Evolutionary conservation across 2,113 vertebrate genomes (phyloP).

Genomic region (Anguilla japonica): DNA sequence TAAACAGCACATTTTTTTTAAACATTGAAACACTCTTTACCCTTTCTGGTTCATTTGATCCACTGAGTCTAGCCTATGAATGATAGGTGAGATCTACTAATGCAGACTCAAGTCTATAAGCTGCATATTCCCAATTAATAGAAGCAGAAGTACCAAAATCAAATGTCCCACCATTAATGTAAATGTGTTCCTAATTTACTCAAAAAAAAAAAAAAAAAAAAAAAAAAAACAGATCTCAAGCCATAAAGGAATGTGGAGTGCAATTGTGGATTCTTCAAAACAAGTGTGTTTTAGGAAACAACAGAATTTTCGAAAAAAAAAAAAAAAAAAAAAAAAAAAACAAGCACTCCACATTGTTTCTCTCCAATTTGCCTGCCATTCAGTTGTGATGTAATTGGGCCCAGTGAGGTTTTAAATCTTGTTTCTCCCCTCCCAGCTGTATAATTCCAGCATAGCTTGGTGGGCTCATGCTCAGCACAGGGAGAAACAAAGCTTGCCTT

Average conservation of each 20-base stretch:
- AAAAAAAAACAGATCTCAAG: too few relatives aligned
- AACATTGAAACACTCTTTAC: too few relatives aligned
- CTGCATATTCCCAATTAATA: background rate
- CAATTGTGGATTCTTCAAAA: too few relatives aligned
- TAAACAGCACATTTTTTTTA: too few relatives aligned
- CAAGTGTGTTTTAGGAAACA: background rate
- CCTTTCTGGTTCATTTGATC: too few relatives aligned
- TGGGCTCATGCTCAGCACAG: background rate
- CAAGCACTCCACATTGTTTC: background rate
- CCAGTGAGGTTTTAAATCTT: slow-evolving; percentile 41
- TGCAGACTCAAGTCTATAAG: background rate
- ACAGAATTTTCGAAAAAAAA: too few relatives aligned
- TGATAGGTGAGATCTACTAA: background rate
- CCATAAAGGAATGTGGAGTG: background rate
- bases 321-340: background rate
- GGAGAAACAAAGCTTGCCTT: background rate
- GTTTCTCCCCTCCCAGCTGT: slow-evolving; percentile 46
- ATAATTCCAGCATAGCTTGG: slow-evolving; percentile 6
- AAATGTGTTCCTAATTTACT: background rate
- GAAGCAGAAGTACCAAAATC: background rate
- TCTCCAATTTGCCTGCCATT: background rate
- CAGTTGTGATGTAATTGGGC: slow-evolving; percentile 52
- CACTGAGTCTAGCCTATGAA: background rate
- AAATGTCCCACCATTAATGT: background rate
- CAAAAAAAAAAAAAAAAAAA: background rate